Percentiles rank a stretch among this genome's conserved stretches.
phyloP scores from a whole-genome alignment of 1,140 invertebrate genomes.

The Pseudomyrmex gracilis region DNA sequence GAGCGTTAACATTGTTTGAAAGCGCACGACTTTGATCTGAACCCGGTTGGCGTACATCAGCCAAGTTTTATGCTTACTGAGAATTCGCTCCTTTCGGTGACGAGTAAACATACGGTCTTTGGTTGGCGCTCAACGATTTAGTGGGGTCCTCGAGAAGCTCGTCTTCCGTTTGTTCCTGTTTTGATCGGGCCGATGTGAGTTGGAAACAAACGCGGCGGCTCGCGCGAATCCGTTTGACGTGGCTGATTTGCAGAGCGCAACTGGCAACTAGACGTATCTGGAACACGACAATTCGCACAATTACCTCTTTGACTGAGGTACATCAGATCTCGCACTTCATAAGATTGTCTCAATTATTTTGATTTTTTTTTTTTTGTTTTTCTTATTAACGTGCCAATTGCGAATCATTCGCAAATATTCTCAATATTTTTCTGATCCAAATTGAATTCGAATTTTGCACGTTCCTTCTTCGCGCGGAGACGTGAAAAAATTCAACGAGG shows the following conservation, averaged over 20 bases:
- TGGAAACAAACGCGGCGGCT: conserved; percentile 42
- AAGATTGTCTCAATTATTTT: too few relatives aligned
- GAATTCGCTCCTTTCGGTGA: conserved; percentile 74
- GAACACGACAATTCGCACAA: conserved; percentile 5
- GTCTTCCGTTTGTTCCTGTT: conserved; percentile 41
- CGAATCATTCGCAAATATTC: too few relatives aligned
- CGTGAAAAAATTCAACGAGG: too few relatives aligned
- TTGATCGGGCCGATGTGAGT: conserved; percentile 53
- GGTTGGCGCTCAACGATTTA: conserved; percentile 71
- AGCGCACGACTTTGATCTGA: conserved; percentile 84
- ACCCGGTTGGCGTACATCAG: conserved; percentile 80
- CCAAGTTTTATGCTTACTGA: conserved; percentile 79
- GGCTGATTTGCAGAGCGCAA: conserved; percentile 10
- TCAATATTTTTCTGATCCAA: too few relatives aligned
- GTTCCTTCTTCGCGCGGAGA: too few relatives aligned
- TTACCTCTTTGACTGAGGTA: too few relatives aligned
- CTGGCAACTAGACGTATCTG: not conserved
- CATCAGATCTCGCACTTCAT: too few relatives aligned
- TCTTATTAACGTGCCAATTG: too few relatives aligned
- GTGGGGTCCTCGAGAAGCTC: conserved; percentile 68
- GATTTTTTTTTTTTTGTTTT: too few relatives aligned
- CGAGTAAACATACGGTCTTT: conserved; percentile 71
- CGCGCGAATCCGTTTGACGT: conserved; percentile 23
- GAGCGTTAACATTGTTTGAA: conserved; percentile 84
- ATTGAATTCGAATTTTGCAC: too few relatives aligned